Evolutionary conservation across 2,888 invertebrate species (phyloP), one percentile per base, ranked within the genome.

Genomic region (Stomorhina lunata): DNA sequence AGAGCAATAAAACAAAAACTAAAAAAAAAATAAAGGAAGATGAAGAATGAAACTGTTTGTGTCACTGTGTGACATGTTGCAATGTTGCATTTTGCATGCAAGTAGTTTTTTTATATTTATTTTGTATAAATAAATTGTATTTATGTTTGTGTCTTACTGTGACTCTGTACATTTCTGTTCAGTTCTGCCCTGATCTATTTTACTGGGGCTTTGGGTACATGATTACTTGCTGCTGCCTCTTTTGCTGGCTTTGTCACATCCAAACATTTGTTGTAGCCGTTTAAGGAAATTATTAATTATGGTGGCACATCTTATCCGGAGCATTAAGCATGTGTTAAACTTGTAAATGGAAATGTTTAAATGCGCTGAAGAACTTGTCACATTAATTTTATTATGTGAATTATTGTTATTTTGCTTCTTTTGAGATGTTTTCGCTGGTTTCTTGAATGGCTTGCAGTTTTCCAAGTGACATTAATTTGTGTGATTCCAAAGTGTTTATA

Each of bases 251-350:
- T 43, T 72, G 61, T 37, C 63, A 40, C 71, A 57, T 53, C 29
- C 45, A 69, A 53, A 50, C 55, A 76, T 45, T 57, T 55, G 9
- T 71, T 25, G 69, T 55, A 37, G 34, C 45, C 29, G 48, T 40
- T 61, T 63, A 84, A 84, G 85, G 84, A 84, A 86, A 84, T 86
- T 85, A 86, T 86, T 86, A 86, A 86, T 86, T 86, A 85, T 82
- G 81, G 81, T 83, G 83, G 83, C 84, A 84, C 82, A 84, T 84
- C 80, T 79, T 79, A 85, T 78, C 83, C 78, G 76, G 84, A 78
- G 85, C 85, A 83, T 83, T 81, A 83, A 81, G 81, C 81, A 82
- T 78, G 80, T 82, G 82, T 80, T 85, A 84, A 84, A 81, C 80
- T 68, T 82, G 84, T 85, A 84, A 85, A 85, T 85, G 85, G 84